phyloP scores from a whole-genome alignment of 1,140 invertebrate genomes.

The Drosophila kikkawai region DNA sequence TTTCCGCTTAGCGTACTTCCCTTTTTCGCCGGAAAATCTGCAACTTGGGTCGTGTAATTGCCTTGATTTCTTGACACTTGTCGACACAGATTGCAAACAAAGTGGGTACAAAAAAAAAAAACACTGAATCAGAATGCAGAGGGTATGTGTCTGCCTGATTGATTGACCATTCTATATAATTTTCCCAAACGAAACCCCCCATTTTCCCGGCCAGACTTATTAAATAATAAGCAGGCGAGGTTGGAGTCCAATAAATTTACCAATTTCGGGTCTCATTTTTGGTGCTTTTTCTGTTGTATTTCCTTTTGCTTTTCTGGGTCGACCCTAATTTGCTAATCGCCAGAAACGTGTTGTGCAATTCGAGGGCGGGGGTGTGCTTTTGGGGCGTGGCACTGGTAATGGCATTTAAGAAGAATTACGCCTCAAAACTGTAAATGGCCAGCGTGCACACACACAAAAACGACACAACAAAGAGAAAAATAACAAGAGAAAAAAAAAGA shows the following conservation, averaged over 20 bases:
- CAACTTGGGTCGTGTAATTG: conserved; percentile 53
- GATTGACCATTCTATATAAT: conserved; percentile 33
- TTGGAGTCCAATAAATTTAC: conserved; percentile 51
- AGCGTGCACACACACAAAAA: conserved; percentile 21
- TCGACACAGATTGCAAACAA: conserved; percentile 55
- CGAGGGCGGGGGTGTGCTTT: conserved; percentile 52
- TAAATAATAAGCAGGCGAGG: conserved; percentile 36
- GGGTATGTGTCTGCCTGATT: conserved; percentile 15
- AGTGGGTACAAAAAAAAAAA: background rate
- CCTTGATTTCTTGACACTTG: conserved; percentile 64
- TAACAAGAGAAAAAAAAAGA: conserved; percentile 26
- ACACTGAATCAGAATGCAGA: no score
- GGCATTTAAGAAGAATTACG: conserved; percentile 73
- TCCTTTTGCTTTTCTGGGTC: background rate
- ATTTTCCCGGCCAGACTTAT: conserved; percentile 20
- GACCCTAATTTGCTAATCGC: conserved; percentile 66
- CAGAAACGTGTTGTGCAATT: conserved; percentile 55
- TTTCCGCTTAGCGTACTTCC: conserved; percentile 42
- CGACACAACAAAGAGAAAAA: conserved; percentile 11
- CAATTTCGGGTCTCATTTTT: conserved; percentile 24
- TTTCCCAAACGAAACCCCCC: background rate
- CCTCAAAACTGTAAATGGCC: conserved; percentile 80
- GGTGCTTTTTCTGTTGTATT: background rate
- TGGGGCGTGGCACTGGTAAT: conserved; percentile 66
- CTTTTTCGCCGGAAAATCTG: conserved; percentile 4